phyloP scores from a whole-genome alignment of 2,797 vertebrate species.

The Characodon lateralis region DNA sequence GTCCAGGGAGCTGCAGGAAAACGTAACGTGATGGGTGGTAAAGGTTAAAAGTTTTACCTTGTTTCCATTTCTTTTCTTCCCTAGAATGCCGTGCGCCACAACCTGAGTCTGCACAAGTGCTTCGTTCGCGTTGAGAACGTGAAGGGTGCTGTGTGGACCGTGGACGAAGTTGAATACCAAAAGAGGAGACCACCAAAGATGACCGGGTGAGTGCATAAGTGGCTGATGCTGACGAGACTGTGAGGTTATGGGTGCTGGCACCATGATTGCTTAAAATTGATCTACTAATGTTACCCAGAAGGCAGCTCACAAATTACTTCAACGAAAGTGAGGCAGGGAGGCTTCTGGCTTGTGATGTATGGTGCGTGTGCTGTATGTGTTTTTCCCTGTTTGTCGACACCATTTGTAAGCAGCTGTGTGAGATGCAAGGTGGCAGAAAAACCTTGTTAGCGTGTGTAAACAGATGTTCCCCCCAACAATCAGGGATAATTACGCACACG shows the following conservation, averaged over 20 bases:
- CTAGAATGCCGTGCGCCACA: slow-evolving; percentile 98
- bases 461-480: slow-evolving; percentile 71
- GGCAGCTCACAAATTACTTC: slow-evolving; percentile 58
- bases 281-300: slow-evolving; percentile 66
- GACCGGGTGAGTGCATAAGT: slow-evolving; percentile 86
- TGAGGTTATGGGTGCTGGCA: slow-evolving; percentile 62
- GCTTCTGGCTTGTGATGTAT: slow-evolving; percentile 24
- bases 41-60: slow-evolving; percentile 14
- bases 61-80: slow-evolving; percentile 10
- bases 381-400: slow-evolving; percentile 72
- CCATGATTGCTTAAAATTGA: slow-evolving; percentile 71
- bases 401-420: slow-evolving; percentile 77
- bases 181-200: slow-evolving; percentile 99
- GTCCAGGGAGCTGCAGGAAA: slow-evolving; percentile 27
- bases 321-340: slow-evolving; percentile 9
- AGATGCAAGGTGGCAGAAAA: slow-evolving; percentile 66
- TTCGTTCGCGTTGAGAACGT: slow-evolving; percentile 99
- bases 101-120: slow-evolving; percentile 99
- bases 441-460: slow-evolving; percentile 77
- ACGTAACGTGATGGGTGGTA: slow-evolving; percentile 13
- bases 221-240: slow-evolving; percentile 55
- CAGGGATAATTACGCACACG: slow-evolving; percentile 64
- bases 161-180: slow-evolving; percentile 98
- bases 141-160: slow-evolving; percentile 98
- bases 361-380: slow-evolving; percentile 43